Percentiles rank a stretch among this genome's conserved stretches.
Conservation (phyloP, 30 jellyfish, hydroid and myxozoan genomes). For the Aurelia sp. region DNA sequence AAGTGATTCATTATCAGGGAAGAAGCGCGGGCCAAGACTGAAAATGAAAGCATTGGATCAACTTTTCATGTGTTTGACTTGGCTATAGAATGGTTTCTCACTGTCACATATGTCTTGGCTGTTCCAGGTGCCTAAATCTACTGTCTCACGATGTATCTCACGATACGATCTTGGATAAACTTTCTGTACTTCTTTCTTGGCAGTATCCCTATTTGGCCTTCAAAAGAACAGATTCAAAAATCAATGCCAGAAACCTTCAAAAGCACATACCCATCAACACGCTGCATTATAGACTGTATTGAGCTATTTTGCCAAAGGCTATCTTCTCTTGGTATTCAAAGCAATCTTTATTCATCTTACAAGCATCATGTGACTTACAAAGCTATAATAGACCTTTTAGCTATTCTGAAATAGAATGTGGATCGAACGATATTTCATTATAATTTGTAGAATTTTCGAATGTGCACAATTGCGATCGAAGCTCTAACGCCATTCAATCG, state of each 20-base stretch:
- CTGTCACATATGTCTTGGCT: slow-evolving; percentile 52
- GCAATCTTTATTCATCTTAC: slow-evolving; percentile 48
- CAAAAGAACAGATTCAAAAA: slow-evolving; percentile 16
- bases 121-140: slow-evolving; percentile 51
- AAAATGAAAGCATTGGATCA: slow-evolving; percentile 48
- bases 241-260: slow-evolving; percentile 63
- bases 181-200: slow-evolving; percentile 66
- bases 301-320: slow-evolving; percentile 76
- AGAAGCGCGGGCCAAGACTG: slow-evolving; percentile 66
- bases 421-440: too few relatives aligned
- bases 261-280: slow-evolving; percentile 54
- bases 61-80: slow-evolving; percentile 50
- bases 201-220: slow-evolving; percentile 75
- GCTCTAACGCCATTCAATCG: too few relatives aligned
- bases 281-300: slow-evolving; percentile 70
- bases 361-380: slow-evolving; percentile 71
- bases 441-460: too few relatives aligned
- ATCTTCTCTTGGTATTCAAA: slow-evolving; percentile 40
- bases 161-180: slow-evolving; percentile 62
- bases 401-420: too few relatives aligned
- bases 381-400: too few relatives aligned
- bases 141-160: slow-evolving; percentile 61
- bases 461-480: too few relatives aligned
- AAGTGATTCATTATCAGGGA: not conserved
- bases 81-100: slow-evolving; percentile 48